phyloP scores from a whole-genome alignment of 2,797 vertebrate genomes.

The Hylomyscus alleni region DNA sequence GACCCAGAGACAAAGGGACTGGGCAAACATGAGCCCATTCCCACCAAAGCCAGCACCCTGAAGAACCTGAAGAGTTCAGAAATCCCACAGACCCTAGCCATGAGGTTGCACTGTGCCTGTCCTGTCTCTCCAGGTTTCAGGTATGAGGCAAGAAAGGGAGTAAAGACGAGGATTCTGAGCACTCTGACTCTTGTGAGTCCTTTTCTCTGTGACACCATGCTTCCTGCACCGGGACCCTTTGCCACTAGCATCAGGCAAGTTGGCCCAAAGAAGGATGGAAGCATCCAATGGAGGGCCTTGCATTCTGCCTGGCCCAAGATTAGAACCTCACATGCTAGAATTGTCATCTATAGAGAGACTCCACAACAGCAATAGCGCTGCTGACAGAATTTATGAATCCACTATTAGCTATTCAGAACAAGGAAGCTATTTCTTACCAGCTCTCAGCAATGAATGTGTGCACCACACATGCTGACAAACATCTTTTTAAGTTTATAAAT shows the following conservation, averaged over 20 bases:
- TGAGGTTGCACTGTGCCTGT: background rate
- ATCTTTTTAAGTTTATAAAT: constrained; percentile 80
- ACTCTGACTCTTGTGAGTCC: background rate
- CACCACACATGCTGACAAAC: constrained; percentile 72
- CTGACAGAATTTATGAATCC: constrained; percentile 67
- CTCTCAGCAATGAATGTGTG: constrained; percentile 1
- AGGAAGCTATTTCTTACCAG: constrained; percentile 69
- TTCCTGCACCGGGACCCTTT: background rate
- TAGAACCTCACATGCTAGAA: background rate
- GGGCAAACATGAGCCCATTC: background rate
- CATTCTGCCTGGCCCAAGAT: background rate
- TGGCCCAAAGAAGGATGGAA: background rate
- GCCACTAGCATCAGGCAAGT: background rate
- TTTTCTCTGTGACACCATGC: background rate
- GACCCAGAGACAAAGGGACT: background rate
- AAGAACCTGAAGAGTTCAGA: background rate
- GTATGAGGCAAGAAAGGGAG: background rate
- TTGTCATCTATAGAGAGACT: constrained; percentile 31
- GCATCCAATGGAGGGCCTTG: background rate
- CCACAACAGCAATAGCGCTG: constrained; percentile 37
- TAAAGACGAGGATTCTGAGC: background rate
- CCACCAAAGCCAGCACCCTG: background rate
- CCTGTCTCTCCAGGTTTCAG: background rate
- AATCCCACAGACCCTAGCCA: background rate
- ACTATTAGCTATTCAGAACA: constrained; percentile 62